phyloP scores from a whole-genome alignment of 2,113 vertebrate genomes.

The Pomatorhinus ruficollis region DNA sequence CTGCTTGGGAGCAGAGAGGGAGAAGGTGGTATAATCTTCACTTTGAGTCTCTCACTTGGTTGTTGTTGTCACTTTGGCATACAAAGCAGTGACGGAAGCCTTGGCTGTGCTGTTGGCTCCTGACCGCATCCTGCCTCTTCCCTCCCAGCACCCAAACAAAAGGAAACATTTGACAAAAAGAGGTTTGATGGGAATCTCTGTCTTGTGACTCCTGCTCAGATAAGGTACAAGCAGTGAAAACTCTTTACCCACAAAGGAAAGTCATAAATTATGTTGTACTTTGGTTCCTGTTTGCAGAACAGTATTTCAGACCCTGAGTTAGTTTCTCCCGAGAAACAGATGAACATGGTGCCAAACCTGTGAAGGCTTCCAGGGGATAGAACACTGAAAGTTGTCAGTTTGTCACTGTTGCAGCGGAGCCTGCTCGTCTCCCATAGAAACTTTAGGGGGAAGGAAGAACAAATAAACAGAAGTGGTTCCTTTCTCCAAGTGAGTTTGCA shows the following conservation, averaged over 20 bases:
- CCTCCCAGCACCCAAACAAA: neutral
- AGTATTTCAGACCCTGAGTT: neutral
- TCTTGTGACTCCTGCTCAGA: slow-evolving; percentile 21
- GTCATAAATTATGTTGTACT: neutral
- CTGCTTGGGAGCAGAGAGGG: neutral
- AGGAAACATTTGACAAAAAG: slow-evolving; percentile 11
- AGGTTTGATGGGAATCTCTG: neutral
- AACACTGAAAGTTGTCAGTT: neutral
- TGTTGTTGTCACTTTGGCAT: neutral
- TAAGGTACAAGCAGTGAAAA: neutral
- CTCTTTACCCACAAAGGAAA: neutral
- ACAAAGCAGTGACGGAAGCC: neutral
- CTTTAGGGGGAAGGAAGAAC: neutral
- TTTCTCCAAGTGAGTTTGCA: neutral
- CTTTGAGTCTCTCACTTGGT: neutral
- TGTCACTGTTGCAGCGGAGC: neutral
- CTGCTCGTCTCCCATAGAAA: neutral
- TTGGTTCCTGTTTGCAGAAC: slow-evolving; percentile 1
- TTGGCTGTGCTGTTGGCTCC: neutral
- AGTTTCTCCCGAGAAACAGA: slow-evolving; percentile 22
- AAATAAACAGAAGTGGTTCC: neutral
- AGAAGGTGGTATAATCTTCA: neutral
- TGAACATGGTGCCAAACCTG: neutral
- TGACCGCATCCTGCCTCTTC: neutral
- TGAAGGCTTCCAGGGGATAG: neutral